phyloP scores from a whole-genome alignment of 2,797 vertebrate species.

The Tragelaphus oryx region DNA sequence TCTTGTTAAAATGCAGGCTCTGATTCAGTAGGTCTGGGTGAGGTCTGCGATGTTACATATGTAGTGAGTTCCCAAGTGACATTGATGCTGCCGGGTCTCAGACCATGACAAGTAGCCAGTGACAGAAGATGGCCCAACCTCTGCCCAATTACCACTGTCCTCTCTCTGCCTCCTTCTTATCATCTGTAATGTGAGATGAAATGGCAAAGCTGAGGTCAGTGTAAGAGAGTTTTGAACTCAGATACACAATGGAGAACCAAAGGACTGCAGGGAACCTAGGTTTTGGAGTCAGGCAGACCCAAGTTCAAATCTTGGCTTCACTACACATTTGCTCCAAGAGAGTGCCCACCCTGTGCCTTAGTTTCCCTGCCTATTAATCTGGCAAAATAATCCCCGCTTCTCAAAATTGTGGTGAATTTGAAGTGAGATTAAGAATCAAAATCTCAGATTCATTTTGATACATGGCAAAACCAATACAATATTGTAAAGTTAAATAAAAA shows the following conservation, averaged over 20 bases:
- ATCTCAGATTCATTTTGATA: too few species aligned
- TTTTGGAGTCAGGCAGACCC: background rate
- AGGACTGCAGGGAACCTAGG: background rate
- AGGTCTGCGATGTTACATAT: background rate
- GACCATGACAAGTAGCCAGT: background rate
- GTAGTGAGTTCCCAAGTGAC: background rate
- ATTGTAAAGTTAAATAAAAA: too few species aligned
- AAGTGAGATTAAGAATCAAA: background rate
- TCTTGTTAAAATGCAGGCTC: background rate
- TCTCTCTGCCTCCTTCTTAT: background rate
- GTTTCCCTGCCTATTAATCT: background rate
- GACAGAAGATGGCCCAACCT: background rate
- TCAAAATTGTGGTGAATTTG: background rate
- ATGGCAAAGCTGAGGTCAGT: background rate
- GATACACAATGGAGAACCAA: background rate
- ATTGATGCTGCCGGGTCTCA: background rate
- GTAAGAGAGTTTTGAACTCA: background rate
- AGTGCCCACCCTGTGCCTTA: background rate
- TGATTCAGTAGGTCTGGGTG: background rate
- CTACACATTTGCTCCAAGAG: background rate
- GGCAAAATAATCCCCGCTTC: background rate
- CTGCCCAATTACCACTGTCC: background rate
- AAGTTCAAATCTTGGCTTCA: background rate
- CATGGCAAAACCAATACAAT: too few species aligned
- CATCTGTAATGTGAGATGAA: background rate